These are phyloP conservation scores for Chrysolina americana DNA, from an alignment of 2,888 invertebrate species.

Conservation along the genomic window DNA sequence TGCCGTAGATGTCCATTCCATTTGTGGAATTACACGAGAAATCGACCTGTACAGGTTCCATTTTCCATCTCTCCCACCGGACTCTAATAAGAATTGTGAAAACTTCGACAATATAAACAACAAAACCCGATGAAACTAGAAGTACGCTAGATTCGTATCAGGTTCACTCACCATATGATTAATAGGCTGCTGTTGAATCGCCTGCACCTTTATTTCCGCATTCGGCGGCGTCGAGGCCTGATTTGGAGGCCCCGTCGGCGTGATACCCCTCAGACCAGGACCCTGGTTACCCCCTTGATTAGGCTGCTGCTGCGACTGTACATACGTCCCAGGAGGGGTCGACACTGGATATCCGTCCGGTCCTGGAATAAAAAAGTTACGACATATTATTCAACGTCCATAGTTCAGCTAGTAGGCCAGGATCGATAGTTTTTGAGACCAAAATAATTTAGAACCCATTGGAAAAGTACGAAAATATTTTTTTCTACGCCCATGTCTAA, in stretches of 20 bases:
- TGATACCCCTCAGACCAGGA: constrained; percentile 65
- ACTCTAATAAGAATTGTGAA: not conserved
- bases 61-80: no score
- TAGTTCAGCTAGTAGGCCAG: not conserved
- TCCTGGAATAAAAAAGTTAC: constrained; percentile 55
- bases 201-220: constrained; percentile 66
- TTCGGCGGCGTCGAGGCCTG: constrained; percentile 69
- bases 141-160: not conserved
- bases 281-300: constrained; percentile 67
- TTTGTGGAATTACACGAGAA: no score
- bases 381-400: not conserved
- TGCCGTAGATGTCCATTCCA: no score
- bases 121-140: not conserved
- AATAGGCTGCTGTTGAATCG: constrained; percentile 62
- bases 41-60: no score
- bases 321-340: constrained; percentile 56
- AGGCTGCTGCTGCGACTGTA: constrained; percentile 62
- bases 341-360: constrained; percentile 63
- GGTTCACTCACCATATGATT: constrained; percentile 61
- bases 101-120: not conserved
- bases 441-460: no score
- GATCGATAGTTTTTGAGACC: no score
- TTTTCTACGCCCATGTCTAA: no score
- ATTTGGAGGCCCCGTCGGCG: constrained; percentile 67
- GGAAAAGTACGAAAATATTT: no score